Conservation (phyloP, 2,888 invertebrate species). For the Athalia cordata region DNA sequence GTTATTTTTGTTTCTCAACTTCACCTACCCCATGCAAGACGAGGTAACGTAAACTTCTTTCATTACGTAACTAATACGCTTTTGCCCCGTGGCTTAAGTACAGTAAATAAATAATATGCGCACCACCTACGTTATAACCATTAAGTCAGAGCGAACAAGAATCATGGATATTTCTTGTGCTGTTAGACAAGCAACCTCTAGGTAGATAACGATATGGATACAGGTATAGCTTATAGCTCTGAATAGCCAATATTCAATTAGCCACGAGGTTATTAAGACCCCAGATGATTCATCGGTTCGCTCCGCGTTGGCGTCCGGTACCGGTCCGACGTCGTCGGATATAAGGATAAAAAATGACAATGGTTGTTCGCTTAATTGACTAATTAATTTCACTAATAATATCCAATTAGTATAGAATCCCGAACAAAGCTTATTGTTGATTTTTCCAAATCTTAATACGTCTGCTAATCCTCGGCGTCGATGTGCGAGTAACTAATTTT, state of each 20-base stretch:
- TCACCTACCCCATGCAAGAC: too few species aligned
- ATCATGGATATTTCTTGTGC: slow-evolving; percentile 20
- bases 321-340: neutral
- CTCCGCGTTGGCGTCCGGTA: slow-evolving; percentile 1
- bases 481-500: too few species aligned
- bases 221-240: slow-evolving; percentile 1
- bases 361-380: slow-evolving; percentile 26
- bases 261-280: slow-evolving; percentile 31
- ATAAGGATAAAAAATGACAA: slow-evolving; percentile 11
- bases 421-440: neutral
- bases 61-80: neutral
- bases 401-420: slow-evolving; percentile 15
- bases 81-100: slow-evolving; percentile 9
- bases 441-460: neutral
- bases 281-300: slow-evolving; percentile 32
- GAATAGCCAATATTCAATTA: slow-evolving; percentile 41
- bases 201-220: slow-evolving; percentile 1
- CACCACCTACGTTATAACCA: slow-evolving; percentile 26
- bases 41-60: neutral
- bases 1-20: too few species aligned
- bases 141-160: slow-evolving; percentile 1
- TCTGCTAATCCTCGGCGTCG: neutral
- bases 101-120: slow-evolving; percentile 2
- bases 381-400: slow-evolving; percentile 25
- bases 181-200: slow-evolving; percentile 17